A percentile compares a stretch with the other conserved stretches of the same genome.
These are phyloP conservation scores for Pleuronectes platessa DNA, from an alignment of 2,113 vertebrate genomes.

Conservation along the genomic window DNA sequence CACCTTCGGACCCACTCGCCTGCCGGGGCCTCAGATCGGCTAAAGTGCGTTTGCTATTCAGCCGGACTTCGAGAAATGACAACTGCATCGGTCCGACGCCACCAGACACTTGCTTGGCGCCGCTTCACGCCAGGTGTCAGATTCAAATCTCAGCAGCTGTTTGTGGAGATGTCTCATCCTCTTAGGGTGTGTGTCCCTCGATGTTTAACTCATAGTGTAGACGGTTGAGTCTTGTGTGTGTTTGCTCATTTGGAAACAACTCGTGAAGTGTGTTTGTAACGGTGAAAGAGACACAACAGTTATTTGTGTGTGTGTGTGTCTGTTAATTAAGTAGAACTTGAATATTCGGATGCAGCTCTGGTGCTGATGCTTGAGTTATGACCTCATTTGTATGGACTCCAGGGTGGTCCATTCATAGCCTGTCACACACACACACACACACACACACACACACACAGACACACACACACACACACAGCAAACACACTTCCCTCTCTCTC, in stretches of 20 bases:
- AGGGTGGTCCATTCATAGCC: slow-evolving; percentile 66
- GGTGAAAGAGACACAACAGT: not conserved
- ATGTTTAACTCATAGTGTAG: not conserved
- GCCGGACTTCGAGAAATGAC: not conserved
- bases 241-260: no score
- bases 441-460: slow-evolving; percentile 22
- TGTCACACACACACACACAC: slow-evolving; percentile 13
- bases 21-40: not conserved
- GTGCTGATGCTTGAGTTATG: slow-evolving; percentile 59
- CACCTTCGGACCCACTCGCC: not conserved
- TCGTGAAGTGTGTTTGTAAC: not conserved
- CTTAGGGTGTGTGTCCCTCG: not conserved
- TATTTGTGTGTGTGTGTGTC: slow-evolving; percentile 18
- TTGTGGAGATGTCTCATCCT: not conserved
- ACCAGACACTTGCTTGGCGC: not conserved
- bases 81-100: not conserved
- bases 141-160: not conserved
- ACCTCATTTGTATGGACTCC: slow-evolving; percentile 66
- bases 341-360: slow-evolving; percentile 34
- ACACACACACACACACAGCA: slow-evolving; percentile 16
- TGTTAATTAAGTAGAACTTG: slow-evolving; percentile 24
- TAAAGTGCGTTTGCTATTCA: not conserved
- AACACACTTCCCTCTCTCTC: not conserved
- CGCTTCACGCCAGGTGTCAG: not conserved
- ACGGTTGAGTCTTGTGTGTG: no score